A percentile compares a stretch with the other conserved stretches of the same genome.
These are phyloP conservation scores for Ceratina calcarata DNA, from an alignment of 1,140 invertebrate genomes.

Conservation along the genomic window DNA sequence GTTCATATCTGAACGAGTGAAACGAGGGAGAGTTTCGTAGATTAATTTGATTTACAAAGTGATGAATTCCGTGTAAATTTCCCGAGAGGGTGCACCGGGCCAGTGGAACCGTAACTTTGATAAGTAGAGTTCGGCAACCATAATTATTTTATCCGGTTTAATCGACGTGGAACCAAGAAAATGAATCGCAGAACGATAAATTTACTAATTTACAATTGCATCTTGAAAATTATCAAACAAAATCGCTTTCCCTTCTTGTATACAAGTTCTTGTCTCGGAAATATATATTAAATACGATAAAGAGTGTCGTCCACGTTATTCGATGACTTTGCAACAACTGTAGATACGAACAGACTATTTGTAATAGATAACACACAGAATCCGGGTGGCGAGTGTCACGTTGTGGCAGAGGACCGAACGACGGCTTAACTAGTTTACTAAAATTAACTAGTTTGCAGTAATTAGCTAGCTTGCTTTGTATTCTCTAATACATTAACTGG, in stretches of 20 bases:
- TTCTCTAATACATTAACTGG: constrained; percentile 37
- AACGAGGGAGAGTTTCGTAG: neutral
- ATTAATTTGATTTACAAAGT: constrained; percentile 39
- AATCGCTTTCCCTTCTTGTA: neutral
- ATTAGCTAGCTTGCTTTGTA: constrained; percentile 23
- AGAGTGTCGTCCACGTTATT: neutral
- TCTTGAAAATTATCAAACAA: neutral
- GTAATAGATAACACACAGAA: too few species aligned
- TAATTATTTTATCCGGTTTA: constrained; percentile 17
- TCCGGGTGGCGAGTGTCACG: neutral
- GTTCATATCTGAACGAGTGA: neutral
- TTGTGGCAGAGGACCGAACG: neutral
- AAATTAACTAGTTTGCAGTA: constrained; percentile 45
- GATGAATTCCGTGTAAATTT: constrained; percentile 35
- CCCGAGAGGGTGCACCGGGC: neutral
- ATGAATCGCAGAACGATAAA: neutral
- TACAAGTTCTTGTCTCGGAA: too few species aligned
- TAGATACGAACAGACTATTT: neutral
- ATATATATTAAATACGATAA: neutral
- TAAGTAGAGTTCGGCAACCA: neutral
- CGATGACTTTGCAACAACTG: neutral
- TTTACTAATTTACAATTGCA: neutral
- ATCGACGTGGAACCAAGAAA: neutral
- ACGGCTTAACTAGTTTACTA: constrained; percentile 24
- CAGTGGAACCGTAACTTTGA: constrained; percentile 21